Base-by-base conservation (phyloP, 2,888 invertebrate species). In the Mongoloraphidia duomilia region DNA sequence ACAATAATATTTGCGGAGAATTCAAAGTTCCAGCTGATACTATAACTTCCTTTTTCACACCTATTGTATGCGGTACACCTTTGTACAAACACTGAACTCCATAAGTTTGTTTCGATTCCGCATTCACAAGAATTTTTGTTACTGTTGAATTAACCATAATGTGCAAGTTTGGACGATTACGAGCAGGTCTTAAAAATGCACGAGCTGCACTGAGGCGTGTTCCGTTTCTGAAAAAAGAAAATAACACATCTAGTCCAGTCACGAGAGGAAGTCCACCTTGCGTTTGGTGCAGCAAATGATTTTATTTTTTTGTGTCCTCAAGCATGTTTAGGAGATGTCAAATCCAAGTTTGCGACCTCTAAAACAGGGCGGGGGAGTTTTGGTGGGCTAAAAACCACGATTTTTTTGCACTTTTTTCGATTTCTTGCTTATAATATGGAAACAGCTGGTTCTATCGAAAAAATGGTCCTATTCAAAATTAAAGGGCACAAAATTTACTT, bases 11-110 rank as follows among this genome's bases (percentile, higher is more conserved):
- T 65, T 82, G 80, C 0, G 82, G 82, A 0, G 81, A 76, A 63
- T 81, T 81, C 9, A 82, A 61, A 0, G 82, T 74, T 1, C 83
- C 82, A 4, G 71, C 79, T 3, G 77, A 75, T 12, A 82, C 59
- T 38, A 83, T 69, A 4, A 75, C 75, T 70, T 79, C 79, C 55
- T 72, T 74, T 34, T 61, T 69, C 9, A 72, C 76, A 9, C 64
- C 64, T 1, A 75, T 75, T 3, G 62, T 65, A 50, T 65, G 70
- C 2, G 62, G 65, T 50, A 65, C 70, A 4, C 63, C 66, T 34
- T 73, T 65, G 56, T 76, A 74, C 5, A 76, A 60, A 55, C 77
- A 82, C 57, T 82, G 75, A 0, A 83, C 78, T 0, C 73, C 79
- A 0, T 71, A 68, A 9, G 76, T 77, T 44, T 60, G 68, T 62